Conservation (phyloP, 2,888 invertebrate species). For the Eugnorisma glareosa region DNA sequence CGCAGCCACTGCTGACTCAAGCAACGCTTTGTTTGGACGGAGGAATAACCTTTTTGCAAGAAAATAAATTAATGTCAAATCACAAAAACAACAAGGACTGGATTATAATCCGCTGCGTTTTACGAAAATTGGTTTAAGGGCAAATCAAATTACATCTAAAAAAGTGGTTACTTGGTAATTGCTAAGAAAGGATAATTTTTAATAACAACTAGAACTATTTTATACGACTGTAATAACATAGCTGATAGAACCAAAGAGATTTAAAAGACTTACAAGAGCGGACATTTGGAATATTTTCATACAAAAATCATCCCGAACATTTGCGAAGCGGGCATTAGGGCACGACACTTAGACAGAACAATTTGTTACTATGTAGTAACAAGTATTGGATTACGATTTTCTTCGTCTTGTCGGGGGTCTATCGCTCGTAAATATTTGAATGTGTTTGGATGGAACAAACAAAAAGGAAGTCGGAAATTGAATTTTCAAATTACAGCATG, state of each 20-base stretch:
- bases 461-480: conserved; percentile 14
- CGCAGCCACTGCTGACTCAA: conserved; percentile 86
- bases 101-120: conserved; percentile 57
- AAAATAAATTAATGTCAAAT: conserved; percentile 85
- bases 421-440: too few species aligned
- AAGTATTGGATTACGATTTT: too few species aligned
- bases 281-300: too few species aligned
- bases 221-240: neutral
- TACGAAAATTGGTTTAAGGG: conserved; percentile 43
- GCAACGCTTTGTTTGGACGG: conserved; percentile 84
- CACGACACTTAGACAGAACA: too few species aligned
- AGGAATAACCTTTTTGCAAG: conserved; percentile 82
- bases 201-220: neutral
- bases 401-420: too few species aligned
- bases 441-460: neutral
- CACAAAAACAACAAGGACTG: conserved; percentile 66
- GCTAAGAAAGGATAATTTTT: neutral
- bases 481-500: conserved; percentile 9
- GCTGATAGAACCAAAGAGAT: too few species aligned
- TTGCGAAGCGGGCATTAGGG: too few species aligned
- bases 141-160: conserved; percentile 9
- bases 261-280: too few species aligned
- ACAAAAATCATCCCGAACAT: too few species aligned
- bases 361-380: too few species aligned
- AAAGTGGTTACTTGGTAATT: neutral